Percentiles rank a stretch among this genome's conserved stretches.
Evolutionary conservation across 1,140 invertebrate genomes (phyloP).

Genomic region (Nasonia longicornis): DNA sequence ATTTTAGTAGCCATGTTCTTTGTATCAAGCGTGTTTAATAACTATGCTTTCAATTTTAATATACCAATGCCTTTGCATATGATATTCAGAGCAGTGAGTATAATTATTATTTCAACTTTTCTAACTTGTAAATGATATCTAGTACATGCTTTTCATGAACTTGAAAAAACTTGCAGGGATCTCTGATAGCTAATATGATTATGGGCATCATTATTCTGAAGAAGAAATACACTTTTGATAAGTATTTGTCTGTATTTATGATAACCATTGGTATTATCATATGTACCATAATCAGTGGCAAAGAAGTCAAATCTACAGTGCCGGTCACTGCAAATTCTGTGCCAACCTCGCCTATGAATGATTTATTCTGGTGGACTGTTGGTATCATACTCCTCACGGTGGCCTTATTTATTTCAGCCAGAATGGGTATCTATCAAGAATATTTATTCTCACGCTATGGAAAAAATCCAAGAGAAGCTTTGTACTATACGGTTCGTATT

Average conservation of each 20-base stretch:
- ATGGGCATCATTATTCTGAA: conserved; percentile 93
- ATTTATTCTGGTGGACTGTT: conserved; percentile 86
- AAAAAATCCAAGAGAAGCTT: conserved; percentile 93
- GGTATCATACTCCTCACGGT: conserved; percentile 89
- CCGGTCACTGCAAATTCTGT: conserved; percentile 48
- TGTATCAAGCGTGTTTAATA: conserved; percentile 92
- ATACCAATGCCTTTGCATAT: conserved; percentile 98
- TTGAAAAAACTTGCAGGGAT: conserved; percentile 77
- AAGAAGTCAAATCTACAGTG: conserved; percentile 71
- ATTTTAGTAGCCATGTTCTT: conserved; percentile 93
- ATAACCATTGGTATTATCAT: conserved; percentile 92
- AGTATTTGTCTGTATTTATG: conserved; percentile 93
- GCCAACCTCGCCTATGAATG: conserved; percentile 63
- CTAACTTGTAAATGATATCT: neutral
- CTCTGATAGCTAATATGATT: conserved; percentile 96
- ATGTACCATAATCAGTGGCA: conserved; percentile 91
- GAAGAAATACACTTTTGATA: conserved; percentile 84
- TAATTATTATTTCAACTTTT: neutral
- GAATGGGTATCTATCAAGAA: conserved; percentile 98
- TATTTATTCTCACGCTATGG: conserved; percentile 87
- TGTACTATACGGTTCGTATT: conserved; percentile 85
- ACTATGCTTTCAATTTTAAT: conserved; percentile 96
- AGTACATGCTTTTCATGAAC: neutral
- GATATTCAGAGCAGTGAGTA: conserved; percentile 94
- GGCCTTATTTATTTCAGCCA: conserved; percentile 92